Conservation (phyloP, 2,797 vertebrate species). For the Chelonia mydas region DNA sequence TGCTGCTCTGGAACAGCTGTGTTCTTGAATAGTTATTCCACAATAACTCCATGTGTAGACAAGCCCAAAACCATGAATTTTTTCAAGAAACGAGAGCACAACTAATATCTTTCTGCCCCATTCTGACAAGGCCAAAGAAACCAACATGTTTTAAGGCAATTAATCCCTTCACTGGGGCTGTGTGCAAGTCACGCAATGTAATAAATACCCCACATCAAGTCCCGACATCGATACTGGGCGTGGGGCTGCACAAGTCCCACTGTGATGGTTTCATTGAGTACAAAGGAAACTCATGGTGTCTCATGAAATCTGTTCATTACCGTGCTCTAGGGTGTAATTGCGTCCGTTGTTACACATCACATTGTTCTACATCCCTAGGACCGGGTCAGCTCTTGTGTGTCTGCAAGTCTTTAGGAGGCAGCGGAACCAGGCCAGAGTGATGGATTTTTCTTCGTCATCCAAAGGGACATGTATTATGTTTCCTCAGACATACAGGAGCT, state of each 20-base stretch:
- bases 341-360: neutral
- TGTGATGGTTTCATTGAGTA: neutral
- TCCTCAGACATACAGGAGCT: fast-evolving
- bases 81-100: neutral
- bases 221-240: neutral
- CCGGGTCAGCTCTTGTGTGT: neutral
- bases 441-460: neutral
- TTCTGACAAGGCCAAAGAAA: neutral
- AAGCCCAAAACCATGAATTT: neutral
- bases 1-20: neutral
- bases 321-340: neutral
- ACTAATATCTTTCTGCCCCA: neutral
- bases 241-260: too few relatives aligned
- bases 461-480: neutral
- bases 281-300: neutral
- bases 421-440: fast-evolving
- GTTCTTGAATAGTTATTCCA: neutral
- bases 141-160: neutral
- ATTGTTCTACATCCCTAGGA: neutral
- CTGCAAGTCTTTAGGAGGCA: neutral
- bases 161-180: neutral
- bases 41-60: neutral
- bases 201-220: neutral
- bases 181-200: fast-evolving
- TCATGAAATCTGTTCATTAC: neutral